Evolutionary conservation across 1,140 invertebrate species (phyloP), one percentile per base, ranked within the genome.

Genomic region (Trissolcus basalis): DNA sequence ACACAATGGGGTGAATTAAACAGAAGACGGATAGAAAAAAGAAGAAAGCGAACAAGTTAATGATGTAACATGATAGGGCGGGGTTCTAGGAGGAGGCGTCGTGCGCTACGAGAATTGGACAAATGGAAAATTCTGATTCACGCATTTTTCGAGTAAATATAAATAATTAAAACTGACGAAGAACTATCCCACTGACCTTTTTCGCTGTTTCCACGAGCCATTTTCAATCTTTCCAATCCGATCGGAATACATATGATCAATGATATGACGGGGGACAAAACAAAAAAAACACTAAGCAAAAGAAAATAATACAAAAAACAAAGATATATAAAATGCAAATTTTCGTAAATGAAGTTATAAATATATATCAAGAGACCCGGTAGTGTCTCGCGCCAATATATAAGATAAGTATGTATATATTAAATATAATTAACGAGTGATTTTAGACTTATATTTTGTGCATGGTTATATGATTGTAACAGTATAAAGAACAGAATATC

Each of bases 391-490:
- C 72, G 72, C 72, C 72, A 75, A 75, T 75, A 69, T 69, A 76
- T 68, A 70, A 60, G 54, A 76, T 76, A 76, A 76, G 65, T 70
- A 65, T 76, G 68, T 71, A 78, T 72, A 71, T 70, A 69, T 70
- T 76, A 70, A n/a, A 65, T 54, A 70, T 72, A 77, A 71, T 76
- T 76, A 76, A 76, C 47, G 65, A 76, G 65, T 76, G 73, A 76
- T 65, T 70, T 76, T 76, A 76, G 73, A 70, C 12, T 77, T 77
- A 61, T 67, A 77, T 77, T 70, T 71, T 67, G 61, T 50, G 65
- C 65, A 76, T 50, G 16, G 49, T 67, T 54, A 50, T 56, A 76
- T 67, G 65, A 76, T 76, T 70, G 55, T 70, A 76, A 76, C 67
- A 65, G 47, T 76, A 67, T 69, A 58, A 64, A 19, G 11, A 53